Conservation (phyloP, 1,140 invertebrate genomes). For the Latrodectus geometricus region DNA sequence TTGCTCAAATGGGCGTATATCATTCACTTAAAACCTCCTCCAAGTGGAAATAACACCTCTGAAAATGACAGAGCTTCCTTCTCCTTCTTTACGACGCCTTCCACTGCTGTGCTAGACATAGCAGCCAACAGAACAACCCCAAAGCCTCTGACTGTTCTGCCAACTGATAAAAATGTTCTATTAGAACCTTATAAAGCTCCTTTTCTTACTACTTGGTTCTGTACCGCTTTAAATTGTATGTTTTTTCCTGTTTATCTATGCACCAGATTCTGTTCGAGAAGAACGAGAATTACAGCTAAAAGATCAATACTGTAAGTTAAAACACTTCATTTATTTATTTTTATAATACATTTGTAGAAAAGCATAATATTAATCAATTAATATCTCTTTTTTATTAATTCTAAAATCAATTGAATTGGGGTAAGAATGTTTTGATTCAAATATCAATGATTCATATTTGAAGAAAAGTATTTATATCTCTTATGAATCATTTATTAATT, state of each 20-base stretch:
- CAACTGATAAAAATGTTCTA: background rate
- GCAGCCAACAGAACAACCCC: background rate
- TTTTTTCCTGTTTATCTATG: constrained; percentile 91
- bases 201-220: constrained; percentile 95
- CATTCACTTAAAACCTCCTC: constrained; percentile 65
- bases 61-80: constrained; percentile 1
- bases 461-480: no score
- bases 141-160: background rate
- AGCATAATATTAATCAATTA: no score
- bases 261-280: constrained; percentile 72
- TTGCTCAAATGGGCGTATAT: constrained; percentile 86
- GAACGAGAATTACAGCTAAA: constrained; percentile 46
- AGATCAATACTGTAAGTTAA: constrained; percentile 59
- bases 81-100: constrained; percentile 36
- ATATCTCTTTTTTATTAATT: no score
- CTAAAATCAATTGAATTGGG: no score
- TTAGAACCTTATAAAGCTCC: constrained; percentile 81
- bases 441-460: no score
- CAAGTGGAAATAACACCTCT: background rate
- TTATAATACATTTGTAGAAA: background rate
- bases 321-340: constrained; percentile 1
- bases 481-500: no score
- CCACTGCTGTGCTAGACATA: constrained; percentile 65
- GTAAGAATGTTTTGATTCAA: no score
- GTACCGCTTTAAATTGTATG: constrained; percentile 90